These are phyloP conservation scores for Clarias macrocephalus DNA, from an alignment of 2,113 vertebrate genomes.

Conservation along the genomic window DNA sequence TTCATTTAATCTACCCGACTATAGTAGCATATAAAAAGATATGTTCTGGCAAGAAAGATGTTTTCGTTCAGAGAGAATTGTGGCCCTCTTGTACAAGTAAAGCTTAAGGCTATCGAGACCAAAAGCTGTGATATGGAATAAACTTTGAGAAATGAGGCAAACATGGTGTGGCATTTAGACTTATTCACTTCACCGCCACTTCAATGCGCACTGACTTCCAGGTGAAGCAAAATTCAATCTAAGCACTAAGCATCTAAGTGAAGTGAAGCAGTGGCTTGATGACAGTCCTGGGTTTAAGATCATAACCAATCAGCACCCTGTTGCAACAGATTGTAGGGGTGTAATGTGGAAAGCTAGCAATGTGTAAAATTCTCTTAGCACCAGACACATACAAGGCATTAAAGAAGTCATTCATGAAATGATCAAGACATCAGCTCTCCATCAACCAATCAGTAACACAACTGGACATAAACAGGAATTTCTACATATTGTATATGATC, in stretches of 20 bases:
- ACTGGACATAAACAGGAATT: neutral
- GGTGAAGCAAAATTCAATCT: neutral
- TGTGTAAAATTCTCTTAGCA: neutral
- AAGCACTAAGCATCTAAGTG: neutral
- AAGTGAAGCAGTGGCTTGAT: neutral
- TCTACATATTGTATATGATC: neutral
- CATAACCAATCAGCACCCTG: neutral
- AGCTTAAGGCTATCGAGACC: constrained; percentile 10
- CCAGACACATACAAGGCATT: neutral
- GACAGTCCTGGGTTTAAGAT: neutral
- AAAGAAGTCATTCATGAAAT: neutral
- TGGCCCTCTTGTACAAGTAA: neutral
- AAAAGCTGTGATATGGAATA: neutral
- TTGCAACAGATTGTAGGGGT: neutral
- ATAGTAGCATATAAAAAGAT: neutral
- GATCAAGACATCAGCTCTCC: neutral
- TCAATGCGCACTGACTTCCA: neutral
- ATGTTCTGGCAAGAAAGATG: neutral
- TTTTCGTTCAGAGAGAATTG: neutral
- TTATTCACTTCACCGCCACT: neutral
- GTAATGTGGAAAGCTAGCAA: neutral
- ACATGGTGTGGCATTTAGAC: neutral
- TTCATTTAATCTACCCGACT: neutral
- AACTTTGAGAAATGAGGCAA: neutral
- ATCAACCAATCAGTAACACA: neutral